phyloP scores from a whole-genome alignment of 2,797 vertebrate species.

The Anabas testudineus region DNA sequence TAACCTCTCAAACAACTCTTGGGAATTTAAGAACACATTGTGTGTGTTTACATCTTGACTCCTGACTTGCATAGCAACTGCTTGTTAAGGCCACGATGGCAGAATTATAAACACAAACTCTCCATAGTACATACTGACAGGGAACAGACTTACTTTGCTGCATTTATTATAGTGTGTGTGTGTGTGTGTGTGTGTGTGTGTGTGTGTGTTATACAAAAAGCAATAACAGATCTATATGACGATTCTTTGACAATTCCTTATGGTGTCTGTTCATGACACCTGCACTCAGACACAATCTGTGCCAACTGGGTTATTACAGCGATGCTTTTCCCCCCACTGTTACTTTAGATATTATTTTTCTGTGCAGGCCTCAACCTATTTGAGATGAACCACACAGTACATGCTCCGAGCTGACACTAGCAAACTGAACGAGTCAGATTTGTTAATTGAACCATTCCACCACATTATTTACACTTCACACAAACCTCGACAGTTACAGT shows the following conservation, averaged over 20 bases:
- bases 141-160: background rate
- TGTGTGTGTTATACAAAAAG: background rate
- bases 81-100: background rate
- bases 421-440: background rate
- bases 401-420: background rate
- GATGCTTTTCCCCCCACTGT: no score
- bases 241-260: no score
- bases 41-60: conserved; percentile 10
- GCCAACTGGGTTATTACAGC: no score
- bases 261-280: no score
- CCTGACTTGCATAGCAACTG: conserved; percentile 29
- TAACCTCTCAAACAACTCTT: conserved; percentile 10
- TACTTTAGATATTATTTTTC: no score
- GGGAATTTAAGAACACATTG: conserved; percentile 1
- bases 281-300: no score
- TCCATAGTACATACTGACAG: background rate
- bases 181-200: background rate
- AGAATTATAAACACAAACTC: background rate
- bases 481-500: no score
- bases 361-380: no score
- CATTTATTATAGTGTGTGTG: background rate
- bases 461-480: no score
- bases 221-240: no score
- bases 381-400: background rate
- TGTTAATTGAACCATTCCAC: background rate